Percentiles rank a stretch among this genome's conserved stretches.
Evolutionary conservation across 2,797 vertebrate genomes (phyloP).

Genomic region (Phylloscopus collybita): DNA sequence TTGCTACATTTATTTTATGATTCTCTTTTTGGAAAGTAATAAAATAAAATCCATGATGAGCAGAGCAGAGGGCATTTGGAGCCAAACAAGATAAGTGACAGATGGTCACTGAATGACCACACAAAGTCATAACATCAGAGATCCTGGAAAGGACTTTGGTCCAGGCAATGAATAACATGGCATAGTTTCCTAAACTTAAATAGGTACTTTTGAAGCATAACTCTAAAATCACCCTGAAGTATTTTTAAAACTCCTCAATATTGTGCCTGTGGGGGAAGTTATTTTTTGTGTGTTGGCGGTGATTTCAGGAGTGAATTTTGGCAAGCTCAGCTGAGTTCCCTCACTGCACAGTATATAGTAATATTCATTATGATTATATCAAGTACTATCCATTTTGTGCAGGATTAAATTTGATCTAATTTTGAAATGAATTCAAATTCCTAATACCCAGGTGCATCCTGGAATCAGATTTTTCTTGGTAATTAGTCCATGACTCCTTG

Average conservation of each 20-base stretch:
- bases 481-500: neutral
- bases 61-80: neutral
- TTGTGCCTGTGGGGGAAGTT: neutral
- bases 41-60: slow-evolving; percentile 14
- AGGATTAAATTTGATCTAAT: slow-evolving; percentile 51
- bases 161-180: neutral
- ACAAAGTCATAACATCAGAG: slow-evolving; percentile 3
- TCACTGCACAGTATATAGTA: slow-evolving; percentile 25
- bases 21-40: neutral
- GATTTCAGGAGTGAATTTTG: slow-evolving; percentile 48
- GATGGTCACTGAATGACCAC: slow-evolving; percentile 54
- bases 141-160: neutral
- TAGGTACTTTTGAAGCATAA: slow-evolving; percentile 36
- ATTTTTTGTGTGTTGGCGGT: neutral
- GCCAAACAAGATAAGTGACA: slow-evolving; percentile 50
- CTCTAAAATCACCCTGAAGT: slow-evolving; percentile 30
- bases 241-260: slow-evolving; percentile 44
- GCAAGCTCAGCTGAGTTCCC: slow-evolving; percentile 23
- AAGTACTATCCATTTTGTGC: slow-evolving; percentile 25
- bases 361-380: slow-evolving; percentile 51
- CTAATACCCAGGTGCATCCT: neutral
- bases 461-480: slow-evolving; percentile 7
- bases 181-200: slow-evolving; percentile 24
- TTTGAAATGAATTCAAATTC: slow-evolving; percentile 42
- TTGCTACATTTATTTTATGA: slow-evolving; percentile 50